Percentiles rank a stretch among this genome's conserved stretches.
Conservation (phyloP, 2,113 vertebrate genomes). For the Cyprinodon brontotheroides region DNA sequence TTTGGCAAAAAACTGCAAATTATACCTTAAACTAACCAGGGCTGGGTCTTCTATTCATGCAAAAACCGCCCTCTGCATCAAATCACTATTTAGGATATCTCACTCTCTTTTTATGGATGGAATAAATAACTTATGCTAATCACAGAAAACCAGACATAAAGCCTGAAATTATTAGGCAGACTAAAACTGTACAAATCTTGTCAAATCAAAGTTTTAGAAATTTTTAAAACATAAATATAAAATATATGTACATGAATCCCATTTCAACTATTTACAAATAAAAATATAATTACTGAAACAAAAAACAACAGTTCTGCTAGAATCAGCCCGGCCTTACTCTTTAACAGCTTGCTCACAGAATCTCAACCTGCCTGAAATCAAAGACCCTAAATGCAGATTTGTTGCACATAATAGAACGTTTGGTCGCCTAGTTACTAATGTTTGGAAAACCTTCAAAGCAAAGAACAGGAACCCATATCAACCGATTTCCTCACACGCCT, state of each 20-base stretch:
- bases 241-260: not conserved
- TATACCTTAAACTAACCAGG: constrained; percentile 4
- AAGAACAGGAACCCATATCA: not conserved
- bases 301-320: not conserved
- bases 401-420: not conserved
- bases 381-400: constrained; percentile 13
- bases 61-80: not conserved
- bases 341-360: not conserved
- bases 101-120: not conserved
- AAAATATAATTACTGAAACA: constrained; percentile 11
- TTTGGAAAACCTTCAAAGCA: not conserved
- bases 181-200: not conserved
- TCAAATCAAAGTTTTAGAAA: not conserved
- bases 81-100: not conserved
- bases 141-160: not conserved
- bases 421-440: constrained; percentile 2
- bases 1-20: not conserved
- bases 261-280: constrained; percentile 9
- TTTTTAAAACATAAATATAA: not conserved
- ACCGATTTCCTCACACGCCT: constrained; percentile 1
- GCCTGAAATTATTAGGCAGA: too few relatives aligned
- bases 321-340: not conserved
- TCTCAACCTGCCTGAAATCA: not conserved
- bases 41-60: not conserved
- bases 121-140: not conserved